Conservation (phyloP, 2,797 vertebrate species). For the Micrastur ruficollis region DNA sequence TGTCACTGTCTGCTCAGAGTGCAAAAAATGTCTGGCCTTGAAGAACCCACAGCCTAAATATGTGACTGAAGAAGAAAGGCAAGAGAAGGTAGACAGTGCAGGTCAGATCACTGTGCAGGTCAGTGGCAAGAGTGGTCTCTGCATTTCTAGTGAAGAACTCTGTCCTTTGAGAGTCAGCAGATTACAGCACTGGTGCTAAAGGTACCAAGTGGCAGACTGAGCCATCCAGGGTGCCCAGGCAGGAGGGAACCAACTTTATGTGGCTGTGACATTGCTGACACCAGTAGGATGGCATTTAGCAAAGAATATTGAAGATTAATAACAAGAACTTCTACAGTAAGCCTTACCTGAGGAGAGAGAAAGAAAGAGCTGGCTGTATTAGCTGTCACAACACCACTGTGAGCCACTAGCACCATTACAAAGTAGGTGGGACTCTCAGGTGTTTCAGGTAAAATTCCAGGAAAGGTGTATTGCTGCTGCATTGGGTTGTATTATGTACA, state of each 20-base stretch:
- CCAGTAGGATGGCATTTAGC: neutral
- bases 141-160: neutral
- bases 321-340: neutral
- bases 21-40: neutral
- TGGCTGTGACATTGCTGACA: neutral
- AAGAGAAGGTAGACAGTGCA: neutral
- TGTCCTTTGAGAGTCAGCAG: neutral
- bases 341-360: neutral
- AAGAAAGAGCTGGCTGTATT: neutral
- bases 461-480: neutral
- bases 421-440: neutral
- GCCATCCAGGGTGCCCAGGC: neutral
- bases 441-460: neutral
- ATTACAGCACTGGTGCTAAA: neutral
- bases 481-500: neutral
- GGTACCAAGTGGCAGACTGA: neutral
- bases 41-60: neutral
- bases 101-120: fast-evolving
- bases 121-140: neutral
- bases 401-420: neutral
- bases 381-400: neutral
- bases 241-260: neutral
- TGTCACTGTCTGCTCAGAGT: neutral
- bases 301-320: neutral
- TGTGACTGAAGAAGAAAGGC: neutral